Conservation (phyloP, 2,888 invertebrate species). For the Drosophila vallismaia region DNA sequence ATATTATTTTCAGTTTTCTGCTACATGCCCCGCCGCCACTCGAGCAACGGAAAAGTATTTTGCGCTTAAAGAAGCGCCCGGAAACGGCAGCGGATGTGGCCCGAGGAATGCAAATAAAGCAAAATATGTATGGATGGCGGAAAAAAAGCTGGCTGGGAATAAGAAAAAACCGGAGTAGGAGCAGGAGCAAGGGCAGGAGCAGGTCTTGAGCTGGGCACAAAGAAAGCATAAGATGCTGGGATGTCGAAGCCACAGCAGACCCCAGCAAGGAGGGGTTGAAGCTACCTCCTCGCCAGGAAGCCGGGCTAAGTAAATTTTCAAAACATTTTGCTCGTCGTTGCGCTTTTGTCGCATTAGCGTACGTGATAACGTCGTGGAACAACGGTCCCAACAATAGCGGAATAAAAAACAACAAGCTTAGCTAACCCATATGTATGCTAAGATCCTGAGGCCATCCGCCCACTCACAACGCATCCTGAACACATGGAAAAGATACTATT, state of each 20-base stretch:
- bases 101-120: conserved; percentile 72
- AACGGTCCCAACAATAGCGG: conserved; percentile 26
- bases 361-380: conserved; percentile 68
- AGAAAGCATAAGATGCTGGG: conserved; percentile 26
- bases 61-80: conserved; percentile 68
- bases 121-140: conserved; percentile 37
- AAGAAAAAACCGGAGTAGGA: background rate
- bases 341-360: conserved; percentile 79
- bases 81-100: conserved; percentile 68
- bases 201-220: conserved; percentile 27
- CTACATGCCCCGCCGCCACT: conserved; percentile 10
- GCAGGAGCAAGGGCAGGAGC: background rate
- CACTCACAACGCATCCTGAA: background rate
- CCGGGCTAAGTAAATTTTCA: conserved; percentile 69
- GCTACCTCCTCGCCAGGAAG: conserved; percentile 7
- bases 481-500: background rate
- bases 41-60: conserved; percentile 69
- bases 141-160: background rate
- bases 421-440: conserved; percentile 31
- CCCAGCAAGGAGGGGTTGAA: background rate
- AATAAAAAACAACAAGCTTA: conserved; percentile 24
- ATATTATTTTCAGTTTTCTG: conserved; percentile 67
- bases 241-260: conserved; percentile 41
- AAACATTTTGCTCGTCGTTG: conserved; percentile 73
- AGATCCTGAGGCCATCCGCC: conserved; percentile 4